Evolutionary conservation across 1,140 invertebrate genomes (phyloP).

Genomic region (Probaryconus sp.): DNA sequence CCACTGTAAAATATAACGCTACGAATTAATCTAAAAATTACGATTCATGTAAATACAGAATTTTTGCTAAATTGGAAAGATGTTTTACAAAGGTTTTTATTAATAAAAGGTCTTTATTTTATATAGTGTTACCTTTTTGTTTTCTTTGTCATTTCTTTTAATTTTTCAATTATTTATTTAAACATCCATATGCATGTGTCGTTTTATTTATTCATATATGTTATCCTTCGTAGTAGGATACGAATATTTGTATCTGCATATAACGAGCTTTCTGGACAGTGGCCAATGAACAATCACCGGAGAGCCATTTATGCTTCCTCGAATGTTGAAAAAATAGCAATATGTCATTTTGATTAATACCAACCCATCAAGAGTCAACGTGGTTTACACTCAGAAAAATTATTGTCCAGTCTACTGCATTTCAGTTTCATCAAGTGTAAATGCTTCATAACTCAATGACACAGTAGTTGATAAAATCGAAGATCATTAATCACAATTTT

Average conservation of each 20-base stretch:
- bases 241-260: conserved; percentile 35
- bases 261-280: conserved; percentile 20
- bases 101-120: too few species aligned
- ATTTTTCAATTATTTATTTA: too few species aligned
- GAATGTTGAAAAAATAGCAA: not conserved
- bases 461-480: too few species aligned
- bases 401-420: too few species aligned
- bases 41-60: conserved; percentile 16
- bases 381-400: conserved; percentile 1
- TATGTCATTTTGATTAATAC: not conserved
- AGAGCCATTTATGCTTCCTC: conserved; percentile 18
- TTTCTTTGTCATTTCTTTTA: too few species aligned
- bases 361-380: conserved; percentile 4
- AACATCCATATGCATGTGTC: too few species aligned
- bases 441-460: too few species aligned
- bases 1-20: conserved; percentile 3
- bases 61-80: not conserved
- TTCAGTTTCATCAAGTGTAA: too few species aligned
- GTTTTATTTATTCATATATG: conserved; percentile 6
- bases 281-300: conserved; percentile 23
- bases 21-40: not conserved
- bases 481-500: too few species aligned
- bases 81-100: too few species aligned
- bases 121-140: too few species aligned
- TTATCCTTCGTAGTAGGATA: conserved; percentile 19